These are phyloP conservation scores for Ginglymostoma cirratum DNA, from an alignment of 2,113 vertebrate species.

Conservation along the genomic window DNA sequence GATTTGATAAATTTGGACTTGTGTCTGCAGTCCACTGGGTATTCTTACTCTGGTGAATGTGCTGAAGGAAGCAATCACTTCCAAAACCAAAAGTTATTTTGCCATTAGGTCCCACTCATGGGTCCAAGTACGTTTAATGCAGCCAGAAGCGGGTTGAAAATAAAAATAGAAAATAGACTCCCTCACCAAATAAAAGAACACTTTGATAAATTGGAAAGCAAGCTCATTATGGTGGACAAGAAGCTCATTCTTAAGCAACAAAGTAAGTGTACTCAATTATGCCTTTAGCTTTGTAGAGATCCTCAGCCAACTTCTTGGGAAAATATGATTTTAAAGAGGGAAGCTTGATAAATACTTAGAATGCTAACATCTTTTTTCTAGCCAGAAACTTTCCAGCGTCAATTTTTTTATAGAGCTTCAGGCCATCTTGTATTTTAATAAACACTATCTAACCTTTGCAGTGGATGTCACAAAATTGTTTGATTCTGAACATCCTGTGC, in stretches of 20 bases:
- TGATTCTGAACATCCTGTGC: background rate
- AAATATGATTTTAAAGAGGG: background rate
- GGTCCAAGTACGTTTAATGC: background rate
- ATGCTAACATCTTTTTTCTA: background rate
- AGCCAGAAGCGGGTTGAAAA: background rate
- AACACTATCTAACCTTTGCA: background rate
- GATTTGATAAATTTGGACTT: background rate
- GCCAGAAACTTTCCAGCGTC: background rate
- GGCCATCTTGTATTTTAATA: background rate
- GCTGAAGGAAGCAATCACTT: background rate
- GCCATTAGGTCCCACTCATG: background rate
- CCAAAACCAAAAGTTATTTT: background rate
- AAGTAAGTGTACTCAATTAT: background rate
- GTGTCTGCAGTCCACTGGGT: background rate
- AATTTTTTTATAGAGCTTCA: background rate
- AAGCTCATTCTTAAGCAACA: background rate
- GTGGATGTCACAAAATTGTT: background rate
- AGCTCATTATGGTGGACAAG: too few relatives aligned
- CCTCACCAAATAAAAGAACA: background rate
- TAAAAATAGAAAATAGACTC: background rate
- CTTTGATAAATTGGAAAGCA: background rate
- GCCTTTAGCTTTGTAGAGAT: background rate
- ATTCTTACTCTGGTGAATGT: background rate
- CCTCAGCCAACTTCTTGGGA: background rate
- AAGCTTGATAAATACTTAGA: background rate